Evolutionary conservation across 2,113 vertebrate genomes (phyloP).

Genomic region (Fulica atra): DNA sequence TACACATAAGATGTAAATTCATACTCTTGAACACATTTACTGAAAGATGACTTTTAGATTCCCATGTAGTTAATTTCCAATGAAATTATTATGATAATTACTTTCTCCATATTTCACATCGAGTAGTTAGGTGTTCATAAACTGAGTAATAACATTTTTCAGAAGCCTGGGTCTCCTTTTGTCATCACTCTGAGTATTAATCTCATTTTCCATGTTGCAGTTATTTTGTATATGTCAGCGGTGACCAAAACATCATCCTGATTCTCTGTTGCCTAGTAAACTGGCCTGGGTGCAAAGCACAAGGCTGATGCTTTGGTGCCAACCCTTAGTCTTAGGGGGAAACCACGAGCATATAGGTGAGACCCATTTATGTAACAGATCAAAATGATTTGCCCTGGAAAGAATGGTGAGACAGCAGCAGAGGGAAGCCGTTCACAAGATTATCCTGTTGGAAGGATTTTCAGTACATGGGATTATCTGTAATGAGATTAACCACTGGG

Average conservation of each 20-base stretch:
- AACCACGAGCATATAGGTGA: not conserved
- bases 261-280: not conserved
- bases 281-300: not conserved
- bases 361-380: conserved; percentile 17
- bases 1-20: not conserved
- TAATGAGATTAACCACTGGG: conserved; percentile 66
- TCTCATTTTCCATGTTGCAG: not conserved
- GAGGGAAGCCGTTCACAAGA: conserved; percentile 44
- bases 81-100: not conserved
- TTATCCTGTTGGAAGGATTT: conserved; percentile 60
- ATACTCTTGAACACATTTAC: not conserved
- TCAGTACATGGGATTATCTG: conserved; percentile 61
- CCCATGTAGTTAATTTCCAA: not conserved
- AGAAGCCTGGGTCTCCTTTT: not conserved
- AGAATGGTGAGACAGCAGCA: conserved; percentile 24
- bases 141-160: not conserved
- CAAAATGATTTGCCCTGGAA: conserved; percentile 18
- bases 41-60: not conserved
- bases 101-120: not conserved
- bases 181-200: not conserved
- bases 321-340: not conserved
- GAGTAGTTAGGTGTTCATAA: not conserved
- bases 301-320: not conserved
- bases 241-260: not conserved
- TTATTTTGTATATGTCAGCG: not conserved